Percentiles rank a stretch among this genome's conserved stretches.
Conservation (phyloP, 1,140 invertebrate species). For the Macrobrachium rosenbergii region DNA sequence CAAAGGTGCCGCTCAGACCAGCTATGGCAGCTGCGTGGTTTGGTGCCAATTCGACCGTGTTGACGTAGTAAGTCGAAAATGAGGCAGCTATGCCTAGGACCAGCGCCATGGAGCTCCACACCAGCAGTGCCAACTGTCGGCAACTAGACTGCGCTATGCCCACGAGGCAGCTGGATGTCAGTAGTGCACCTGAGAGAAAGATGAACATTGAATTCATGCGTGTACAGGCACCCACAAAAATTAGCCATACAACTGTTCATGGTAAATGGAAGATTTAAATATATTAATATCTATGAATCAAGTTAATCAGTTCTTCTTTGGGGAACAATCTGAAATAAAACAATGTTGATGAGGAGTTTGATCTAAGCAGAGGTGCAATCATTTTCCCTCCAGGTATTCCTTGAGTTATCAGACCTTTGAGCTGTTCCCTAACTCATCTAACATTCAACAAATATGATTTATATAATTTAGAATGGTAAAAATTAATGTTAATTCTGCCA, state of each 20-base stretch:
- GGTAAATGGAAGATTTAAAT: neutral
- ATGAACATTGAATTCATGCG: neutral
- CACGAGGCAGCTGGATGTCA: slow-evolving; percentile 59
- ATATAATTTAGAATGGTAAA: no score
- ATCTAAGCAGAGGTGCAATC: no score
- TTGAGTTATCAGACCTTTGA: no score
- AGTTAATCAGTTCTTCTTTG: no score
- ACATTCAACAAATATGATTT: no score
- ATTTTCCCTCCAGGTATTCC: no score
- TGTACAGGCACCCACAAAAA: neutral
- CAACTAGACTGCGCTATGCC: slow-evolving; percentile 61
- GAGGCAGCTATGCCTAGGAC: slow-evolving; percentile 53
- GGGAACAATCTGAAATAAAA: no score
- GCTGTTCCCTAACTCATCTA: no score
- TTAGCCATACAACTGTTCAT: neutral
- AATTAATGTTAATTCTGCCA: no score
- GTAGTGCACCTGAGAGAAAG: slow-evolving; percentile 42
- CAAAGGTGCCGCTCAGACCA: slow-evolving; percentile 57
- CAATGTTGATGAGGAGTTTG: no score
- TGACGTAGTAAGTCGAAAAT: slow-evolving; percentile 54
- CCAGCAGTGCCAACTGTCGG: slow-evolving; percentile 50
- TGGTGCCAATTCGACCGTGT: slow-evolving; percentile 61
- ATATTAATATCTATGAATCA: neutral
- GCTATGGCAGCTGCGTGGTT: slow-evolving; percentile 63
- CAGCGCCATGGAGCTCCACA: slow-evolving; percentile 57